These are phyloP conservation scores for Oenanthe oenanthe DNA, from an alignment of 2,113 vertebrate genomes.

Conservation along the genomic window DNA sequence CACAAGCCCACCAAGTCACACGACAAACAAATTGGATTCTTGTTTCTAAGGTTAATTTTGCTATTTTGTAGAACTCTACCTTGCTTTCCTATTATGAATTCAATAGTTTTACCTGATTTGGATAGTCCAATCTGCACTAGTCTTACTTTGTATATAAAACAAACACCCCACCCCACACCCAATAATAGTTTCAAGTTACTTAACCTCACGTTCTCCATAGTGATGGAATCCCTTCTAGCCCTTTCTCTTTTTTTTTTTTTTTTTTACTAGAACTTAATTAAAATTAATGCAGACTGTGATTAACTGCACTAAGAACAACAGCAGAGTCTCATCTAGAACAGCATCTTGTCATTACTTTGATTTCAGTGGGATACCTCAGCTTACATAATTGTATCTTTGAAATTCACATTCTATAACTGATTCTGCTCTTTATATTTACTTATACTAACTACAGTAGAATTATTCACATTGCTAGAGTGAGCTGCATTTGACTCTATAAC, in stretches of 20 bases:
- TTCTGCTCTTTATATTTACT: neutral
- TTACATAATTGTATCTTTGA: neutral
- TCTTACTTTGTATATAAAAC: neutral
- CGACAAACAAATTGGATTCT: neutral
- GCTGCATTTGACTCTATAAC: slow-evolving; percentile 1
- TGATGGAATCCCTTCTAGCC: neutral
- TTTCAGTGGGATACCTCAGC: neutral
- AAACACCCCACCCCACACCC: neutral
- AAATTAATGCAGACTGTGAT: neutral
- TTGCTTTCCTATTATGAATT: neutral
- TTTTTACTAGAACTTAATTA: neutral
- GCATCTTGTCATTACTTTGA: neutral
- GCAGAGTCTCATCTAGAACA: neutral
- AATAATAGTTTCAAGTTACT: neutral
- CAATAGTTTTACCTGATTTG: neutral
- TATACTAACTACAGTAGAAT: neutral
- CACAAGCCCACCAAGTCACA: neutral
- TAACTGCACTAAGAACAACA: neutral
- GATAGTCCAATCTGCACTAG: neutral
- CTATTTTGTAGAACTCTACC: neutral
- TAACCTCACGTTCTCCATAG: neutral
- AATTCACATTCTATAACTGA: neutral
- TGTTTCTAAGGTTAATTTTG: neutral
- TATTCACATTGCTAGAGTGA: neutral
- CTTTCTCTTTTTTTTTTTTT: neutral